phyloP scores from a whole-genome alignment of 1,140 invertebrate species.

The Asobara japonica region DNA sequence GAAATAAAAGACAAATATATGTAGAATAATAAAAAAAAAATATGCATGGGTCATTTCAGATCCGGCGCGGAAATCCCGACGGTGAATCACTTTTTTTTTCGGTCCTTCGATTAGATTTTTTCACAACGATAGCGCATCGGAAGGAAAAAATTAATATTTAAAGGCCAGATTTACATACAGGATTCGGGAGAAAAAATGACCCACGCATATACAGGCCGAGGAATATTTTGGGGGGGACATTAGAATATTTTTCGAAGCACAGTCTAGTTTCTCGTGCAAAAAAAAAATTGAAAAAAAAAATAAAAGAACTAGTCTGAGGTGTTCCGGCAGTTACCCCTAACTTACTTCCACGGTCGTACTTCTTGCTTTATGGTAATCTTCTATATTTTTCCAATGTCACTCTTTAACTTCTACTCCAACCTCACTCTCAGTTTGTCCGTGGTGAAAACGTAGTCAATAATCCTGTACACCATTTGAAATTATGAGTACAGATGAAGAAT shows the following conservation, averaged over 20 bases:
- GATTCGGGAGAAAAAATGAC: background rate
- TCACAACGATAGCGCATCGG: too few relatives aligned
- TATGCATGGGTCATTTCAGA: background rate
- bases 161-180: background rate
- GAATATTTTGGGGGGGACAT: slow-evolving; percentile 44
- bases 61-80: background rate
- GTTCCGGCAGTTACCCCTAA: slow-evolving; percentile 56
- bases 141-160: background rate
- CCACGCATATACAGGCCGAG: background rate
- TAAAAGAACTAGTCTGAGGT: slow-evolving; percentile 49
- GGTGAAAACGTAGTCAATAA: slow-evolving; percentile 63
- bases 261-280: slow-evolving; percentile 60
- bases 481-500: background rate
- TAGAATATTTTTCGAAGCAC: slow-evolving; percentile 58
- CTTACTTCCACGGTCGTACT: slow-evolving; percentile 60
- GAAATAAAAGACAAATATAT: slow-evolving; percentile 40
- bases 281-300: background rate
- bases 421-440: slow-evolving; percentile 63
- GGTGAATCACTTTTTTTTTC: background rate
- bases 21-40: background rate
- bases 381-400: slow-evolving; percentile 47
- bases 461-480: slow-evolving; percentile 58
- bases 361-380: slow-evolving; percentile 53
- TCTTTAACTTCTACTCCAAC: slow-evolving; percentile 64
- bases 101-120: background rate